These are phyloP conservation scores for Exaiptasia diaphana DNA, from an alignment of 64 coral and sea anemone species.

Conservation along the genomic window DNA sequence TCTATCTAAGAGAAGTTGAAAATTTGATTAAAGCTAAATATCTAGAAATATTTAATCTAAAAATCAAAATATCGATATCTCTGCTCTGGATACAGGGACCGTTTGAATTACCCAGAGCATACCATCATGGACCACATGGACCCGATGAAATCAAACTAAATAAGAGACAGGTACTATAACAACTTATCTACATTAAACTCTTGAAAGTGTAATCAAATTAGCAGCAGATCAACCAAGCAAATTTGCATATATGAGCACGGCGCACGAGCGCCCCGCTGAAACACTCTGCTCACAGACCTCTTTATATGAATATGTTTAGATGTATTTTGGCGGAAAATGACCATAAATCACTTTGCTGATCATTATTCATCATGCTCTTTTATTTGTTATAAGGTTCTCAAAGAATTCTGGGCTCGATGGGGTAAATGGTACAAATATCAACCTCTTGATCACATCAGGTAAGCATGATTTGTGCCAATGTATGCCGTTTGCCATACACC, in stretches of 20 bases:
- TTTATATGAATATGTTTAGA: no score
- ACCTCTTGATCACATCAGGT: conserved; percentile 96
- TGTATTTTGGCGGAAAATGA: no score
- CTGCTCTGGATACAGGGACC: no score
- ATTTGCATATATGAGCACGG: neutral
- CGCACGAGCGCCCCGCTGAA: no score
- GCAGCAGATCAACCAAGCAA: neutral
- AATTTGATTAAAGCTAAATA: no score
- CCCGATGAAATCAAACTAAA: conserved; percentile 82
- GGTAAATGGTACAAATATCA: conserved; percentile 95
- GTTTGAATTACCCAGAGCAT: conserved; percentile 63
- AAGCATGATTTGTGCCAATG: neutral
- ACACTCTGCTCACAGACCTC: no score
- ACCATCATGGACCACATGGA: conserved; percentile 56
- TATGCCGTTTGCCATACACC: neutral
- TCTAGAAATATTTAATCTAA: no score
- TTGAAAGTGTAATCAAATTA: neutral
- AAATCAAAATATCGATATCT: no score
- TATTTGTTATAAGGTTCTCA: conserved; percentile 57
- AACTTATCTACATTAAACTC: neutral
- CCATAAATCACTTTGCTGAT: no score
- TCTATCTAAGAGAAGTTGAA: no score
- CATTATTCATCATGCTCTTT: neutral
- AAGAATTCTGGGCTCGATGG: conserved; percentile 96
- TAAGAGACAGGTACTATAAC: conserved; percentile 62